Evolutionary conservation across 2,888 invertebrate species (phyloP), one percentile per base, ranked within the genome.

Genomic region (Drosophila picticornis): DNA sequence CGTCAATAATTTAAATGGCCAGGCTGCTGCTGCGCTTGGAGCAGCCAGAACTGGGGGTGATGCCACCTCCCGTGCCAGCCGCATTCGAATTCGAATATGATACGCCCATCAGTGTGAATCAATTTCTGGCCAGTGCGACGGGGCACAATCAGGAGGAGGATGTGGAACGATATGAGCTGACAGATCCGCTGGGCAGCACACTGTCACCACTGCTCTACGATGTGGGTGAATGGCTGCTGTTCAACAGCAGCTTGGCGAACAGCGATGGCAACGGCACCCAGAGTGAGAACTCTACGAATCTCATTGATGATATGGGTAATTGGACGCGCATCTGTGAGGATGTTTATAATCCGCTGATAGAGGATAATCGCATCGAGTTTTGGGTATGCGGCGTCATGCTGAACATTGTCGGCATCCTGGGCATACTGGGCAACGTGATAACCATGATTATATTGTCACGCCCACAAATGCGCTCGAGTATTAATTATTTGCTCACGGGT

Each of bases 401-500:
- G 67, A 97, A 97, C 93, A 93, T 95, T 56, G 95, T 98, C 86
- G 97, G 97, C 69, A 93, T 96, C 32, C 96, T 96, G 88, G 99
- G 98, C 9, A 95, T 98, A 75, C 94, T 98, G 52, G 99, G 98
- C 78, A 99, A 98, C 94, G 95, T 97, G 68, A 96, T 99, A 66
- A 96, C 98, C 48, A 97, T 98, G 95, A 96, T 98, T 73, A 98
- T 98, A 84, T 94, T 98, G 60, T 97, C 97, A 69, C 95, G 98
- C 64, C 98, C 98, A 31, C 97, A 98, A 93, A 99, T 99, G 99
- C 96, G 97, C 90, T 98, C 98, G 70, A 98, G 98, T 91, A 98
- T 99, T 91, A 99, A 99, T 94, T 97, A 98, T 93, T 95, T 99
- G 91, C 95, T 99, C 72, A 97, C 98, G 80, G 98, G 98, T 7